These are phyloP conservation scores for Potorous gilbertii DNA, from an alignment of 2,797 vertebrate genomes.

Conservation along the genomic window DNA sequence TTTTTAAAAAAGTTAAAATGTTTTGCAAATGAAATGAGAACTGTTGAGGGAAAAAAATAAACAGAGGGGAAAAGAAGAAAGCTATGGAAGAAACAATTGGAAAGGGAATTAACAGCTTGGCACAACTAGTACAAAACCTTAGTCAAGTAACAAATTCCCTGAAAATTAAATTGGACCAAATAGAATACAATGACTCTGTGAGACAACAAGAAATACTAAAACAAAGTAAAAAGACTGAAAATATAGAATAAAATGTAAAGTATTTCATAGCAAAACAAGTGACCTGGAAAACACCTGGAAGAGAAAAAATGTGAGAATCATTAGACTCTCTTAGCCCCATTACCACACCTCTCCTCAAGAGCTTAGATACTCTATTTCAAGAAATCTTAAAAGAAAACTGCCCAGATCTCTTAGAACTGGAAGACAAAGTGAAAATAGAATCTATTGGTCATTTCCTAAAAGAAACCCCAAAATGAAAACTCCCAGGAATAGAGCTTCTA, in stretches of 20 bases:
- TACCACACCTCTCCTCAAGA: background rate
- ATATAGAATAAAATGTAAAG: background rate
- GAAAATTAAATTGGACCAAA: background rate
- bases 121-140: background rate
- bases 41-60: background rate
- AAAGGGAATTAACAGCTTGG: background rate
- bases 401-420: background rate
- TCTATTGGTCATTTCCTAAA: too few relatives aligned
- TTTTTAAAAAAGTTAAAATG: background rate
- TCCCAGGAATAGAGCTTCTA: too few relatives aligned
- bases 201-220: background rate
- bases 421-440: too few relatives aligned
- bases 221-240: background rate
- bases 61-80: background rate
- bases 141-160: background rate
- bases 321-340: background rate
- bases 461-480: too few relatives aligned
- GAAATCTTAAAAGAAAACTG: too few relatives aligned
- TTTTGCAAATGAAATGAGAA: background rate
- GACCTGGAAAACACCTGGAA: background rate
- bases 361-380: too few relatives aligned
- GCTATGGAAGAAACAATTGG: background rate
- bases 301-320: background rate
- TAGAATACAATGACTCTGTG: background rate
- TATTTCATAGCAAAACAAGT: background rate